A percentile compares a stretch with the other conserved stretches of the same genome.
Evolutionary conservation across 2,888 invertebrate species (phyloP).

Genomic region (Acrobasis repandana): DNA sequence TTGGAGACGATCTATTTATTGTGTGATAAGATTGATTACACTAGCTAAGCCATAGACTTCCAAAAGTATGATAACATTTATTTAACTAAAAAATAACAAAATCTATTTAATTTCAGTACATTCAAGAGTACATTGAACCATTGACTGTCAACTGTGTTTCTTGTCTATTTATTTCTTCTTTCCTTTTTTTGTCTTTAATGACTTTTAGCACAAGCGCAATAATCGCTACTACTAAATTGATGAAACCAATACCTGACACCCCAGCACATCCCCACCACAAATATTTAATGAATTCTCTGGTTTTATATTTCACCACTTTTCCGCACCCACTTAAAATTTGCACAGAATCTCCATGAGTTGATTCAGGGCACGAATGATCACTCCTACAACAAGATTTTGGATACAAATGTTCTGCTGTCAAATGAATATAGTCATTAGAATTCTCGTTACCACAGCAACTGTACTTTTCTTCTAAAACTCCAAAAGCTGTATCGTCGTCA

Average conservation of each 20-base stretch:
- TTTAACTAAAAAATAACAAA: no score
- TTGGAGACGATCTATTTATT: no score
- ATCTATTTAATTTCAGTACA: no score
- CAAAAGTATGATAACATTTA: no score
- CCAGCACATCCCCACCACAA: slow-evolving; percentile 23
- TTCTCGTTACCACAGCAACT: slow-evolving; percentile 30
- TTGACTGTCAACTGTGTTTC: not conserved
- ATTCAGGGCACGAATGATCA: slow-evolving; percentile 3
- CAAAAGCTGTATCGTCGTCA: slow-evolving; percentile 37
- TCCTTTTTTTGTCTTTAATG: slow-evolving; percentile 4
- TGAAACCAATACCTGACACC: slow-evolving; percentile 22
- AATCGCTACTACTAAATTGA: slow-evolving; percentile 26
- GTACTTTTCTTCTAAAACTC: slow-evolving; percentile 42
- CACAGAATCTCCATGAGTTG: not conserved
- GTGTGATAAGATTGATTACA: no score
- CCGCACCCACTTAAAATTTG: slow-evolving; percentile 25
- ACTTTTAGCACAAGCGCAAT: slow-evolving; percentile 4
- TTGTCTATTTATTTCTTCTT: slow-evolving; percentile 24
- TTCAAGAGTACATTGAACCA: no score
- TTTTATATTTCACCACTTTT: slow-evolving; percentile 26
- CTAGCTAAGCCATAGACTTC: no score
- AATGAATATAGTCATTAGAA: slow-evolving; percentile 24
- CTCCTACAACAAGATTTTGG: slow-evolving; percentile 51
- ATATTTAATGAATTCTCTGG: slow-evolving; percentile 27
- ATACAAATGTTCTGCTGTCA: slow-evolving; percentile 32